Percentiles rank a stretch among this genome's conserved stretches.
phyloP scores from a whole-genome alignment of 2,888 invertebrate genomes.

The Hirudinaria manillensis region DNA sequence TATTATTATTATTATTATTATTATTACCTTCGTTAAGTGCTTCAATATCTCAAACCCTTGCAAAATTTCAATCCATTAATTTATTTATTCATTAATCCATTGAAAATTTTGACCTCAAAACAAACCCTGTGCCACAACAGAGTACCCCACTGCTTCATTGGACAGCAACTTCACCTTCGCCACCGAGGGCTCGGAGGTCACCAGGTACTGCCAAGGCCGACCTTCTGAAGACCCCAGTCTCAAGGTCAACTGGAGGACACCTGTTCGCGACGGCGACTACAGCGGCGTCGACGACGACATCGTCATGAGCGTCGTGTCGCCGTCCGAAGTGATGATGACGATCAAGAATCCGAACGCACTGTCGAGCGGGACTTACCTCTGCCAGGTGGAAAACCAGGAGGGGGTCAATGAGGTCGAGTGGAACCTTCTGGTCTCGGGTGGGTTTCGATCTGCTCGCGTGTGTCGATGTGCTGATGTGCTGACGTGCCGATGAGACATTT shows the following conservation, averaged over 20 bases:
- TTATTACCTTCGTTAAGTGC: too few species aligned
- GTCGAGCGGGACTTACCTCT: slow-evolving; percentile 16
- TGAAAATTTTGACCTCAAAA: too few species aligned
- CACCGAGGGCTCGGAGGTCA: not conserved
- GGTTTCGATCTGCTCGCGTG: not conserved
- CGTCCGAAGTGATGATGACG: slow-evolving; percentile 1
- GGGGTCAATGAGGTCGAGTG: not conserved
- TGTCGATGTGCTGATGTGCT: not conserved
- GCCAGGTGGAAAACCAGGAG: slow-evolving; percentile 16
- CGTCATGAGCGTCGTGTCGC: slow-evolving; percentile 2
- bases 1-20: too few species aligned
- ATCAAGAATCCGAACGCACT: not conserved
- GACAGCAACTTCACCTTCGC: not conserved
- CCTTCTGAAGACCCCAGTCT: not conserved
- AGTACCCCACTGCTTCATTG: not conserved
- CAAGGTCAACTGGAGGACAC: not conserved
- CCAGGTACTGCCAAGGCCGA: not conserved
- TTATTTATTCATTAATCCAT: too few species aligned
- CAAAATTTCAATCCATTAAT: too few species aligned
- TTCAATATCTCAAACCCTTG: too few species aligned
- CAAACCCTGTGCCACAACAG: not conserved
- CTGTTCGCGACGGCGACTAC: not conserved
- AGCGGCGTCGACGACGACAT: not conserved
- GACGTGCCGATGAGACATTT: too few species aligned
- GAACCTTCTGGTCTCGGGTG: slow-evolving; percentile 9